Base-by-base conservation (phyloP, 2,113 vertebrate genomes). In the Craseonycteris thonglongyai region DNA sequence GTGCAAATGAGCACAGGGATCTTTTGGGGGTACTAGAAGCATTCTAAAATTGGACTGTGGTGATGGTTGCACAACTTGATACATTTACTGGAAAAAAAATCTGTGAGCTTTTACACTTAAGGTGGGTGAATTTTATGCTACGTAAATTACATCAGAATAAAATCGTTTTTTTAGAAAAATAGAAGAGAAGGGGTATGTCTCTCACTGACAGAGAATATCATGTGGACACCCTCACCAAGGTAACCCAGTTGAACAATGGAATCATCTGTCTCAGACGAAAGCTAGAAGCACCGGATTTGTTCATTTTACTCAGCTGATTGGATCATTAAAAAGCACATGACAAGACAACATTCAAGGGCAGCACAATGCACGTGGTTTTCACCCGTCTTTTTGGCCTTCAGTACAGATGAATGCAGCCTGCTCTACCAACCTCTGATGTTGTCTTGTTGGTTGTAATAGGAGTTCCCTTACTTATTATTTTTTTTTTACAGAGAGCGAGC, bases 321-420 rank as follows among this genome's bases (percentile, higher is more conserved):
- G 82, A 74, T 92, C 95, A 90, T 95, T 95, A 97, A 96, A 96
- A 97, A 97, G 97, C 89, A 93, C 97, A 83, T 84, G 96, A 97
- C 93, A 97, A 97, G 97, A 92, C 92, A 86, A 61, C 56, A 92
- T 91, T 96, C 97, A 97, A 96, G 97, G 96, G 78, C 96, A 94
- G 75, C 5, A 21, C 2, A 0, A 8, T 30, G 85, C 1, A 14
- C 80, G 72, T 81, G 6, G 8, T 93, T 90, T 97, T 94, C 59
- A 61, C 51, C 47, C 51, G 58, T 92, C 87, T 76, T 1, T 0
- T 0, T 33, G 4, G 88, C 80, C 90, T 90, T 88, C 12, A 0
- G 75, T 76, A 19, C 69, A 79, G 83, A 71, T 56, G 61, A 95
- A 83, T 30, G 1, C 92, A 97, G 91, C 69, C 81, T 86, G 80